These are phyloP conservation scores for Cisticola juncidis DNA, from an alignment of 2,113 vertebrate genomes.

Conservation along the genomic window DNA sequence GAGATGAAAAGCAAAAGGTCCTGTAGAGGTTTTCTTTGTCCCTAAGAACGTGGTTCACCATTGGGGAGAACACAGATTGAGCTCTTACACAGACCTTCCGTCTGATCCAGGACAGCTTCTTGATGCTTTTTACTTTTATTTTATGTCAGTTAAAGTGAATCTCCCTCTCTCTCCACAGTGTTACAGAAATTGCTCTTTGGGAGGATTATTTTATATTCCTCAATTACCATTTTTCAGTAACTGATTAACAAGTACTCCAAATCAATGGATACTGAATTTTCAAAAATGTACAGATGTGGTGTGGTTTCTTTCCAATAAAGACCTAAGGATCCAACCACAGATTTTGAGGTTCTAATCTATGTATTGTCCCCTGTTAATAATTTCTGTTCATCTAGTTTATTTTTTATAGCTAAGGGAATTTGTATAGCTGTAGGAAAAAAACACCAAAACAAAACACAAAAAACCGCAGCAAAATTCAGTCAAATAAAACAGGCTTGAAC, in stretches of 20 bases:
- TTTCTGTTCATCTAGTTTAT: not conserved
- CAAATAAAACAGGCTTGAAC: not conserved
- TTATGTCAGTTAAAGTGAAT: not conserved
- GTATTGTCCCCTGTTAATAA: not conserved
- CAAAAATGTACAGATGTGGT: not conserved
- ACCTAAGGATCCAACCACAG: not conserved
- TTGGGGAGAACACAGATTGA: not conserved
- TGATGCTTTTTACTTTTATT: not conserved
- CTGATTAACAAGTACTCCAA: not conserved
- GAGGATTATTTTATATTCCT: not conserved
- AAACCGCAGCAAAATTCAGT: not conserved
- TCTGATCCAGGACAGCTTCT: not conserved
- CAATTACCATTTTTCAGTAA: not conserved
- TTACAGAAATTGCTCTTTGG: not conserved
- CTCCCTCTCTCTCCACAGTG: rapidly evolving
- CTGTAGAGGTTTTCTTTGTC: not conserved
- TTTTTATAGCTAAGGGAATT: not conserved
- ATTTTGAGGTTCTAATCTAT: not conserved
- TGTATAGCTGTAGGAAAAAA: not conserved
- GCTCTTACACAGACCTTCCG: not conserved
- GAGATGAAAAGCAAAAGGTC: not conserved
- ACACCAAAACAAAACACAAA: not conserved
- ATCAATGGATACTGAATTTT: not conserved
- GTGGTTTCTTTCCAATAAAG: not conserved
- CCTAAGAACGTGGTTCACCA: not conserved